Percentiles rank a stretch among this genome's conserved stretches.
Evolutionary conservation across 2,113 vertebrate genomes (phyloP).

Genomic region (Accipiter cooperii): DNA sequence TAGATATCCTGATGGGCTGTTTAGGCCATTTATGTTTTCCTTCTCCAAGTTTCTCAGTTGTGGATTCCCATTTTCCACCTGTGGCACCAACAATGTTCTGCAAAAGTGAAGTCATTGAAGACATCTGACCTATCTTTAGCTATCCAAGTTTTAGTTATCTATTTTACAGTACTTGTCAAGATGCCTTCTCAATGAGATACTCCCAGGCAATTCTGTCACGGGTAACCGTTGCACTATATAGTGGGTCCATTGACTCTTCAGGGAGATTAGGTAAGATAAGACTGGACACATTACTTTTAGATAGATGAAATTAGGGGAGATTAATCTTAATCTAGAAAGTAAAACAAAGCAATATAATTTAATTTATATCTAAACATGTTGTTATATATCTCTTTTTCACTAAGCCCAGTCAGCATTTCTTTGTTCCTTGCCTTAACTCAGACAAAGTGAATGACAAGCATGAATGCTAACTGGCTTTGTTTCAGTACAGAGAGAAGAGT

Average conservation of each 20-base stretch:
- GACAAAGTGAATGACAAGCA: not conserved
- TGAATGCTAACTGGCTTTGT: not conserved
- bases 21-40: not conserved
- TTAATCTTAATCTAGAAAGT: not conserved
- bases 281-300: not conserved
- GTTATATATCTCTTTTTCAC: not conserved
- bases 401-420: not conserved
- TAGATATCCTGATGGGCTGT: not conserved
- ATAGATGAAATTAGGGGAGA: not conserved
- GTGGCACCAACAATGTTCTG: not conserved
- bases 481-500: not conserved
- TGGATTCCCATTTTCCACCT: not conserved
- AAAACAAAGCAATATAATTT: not conserved
- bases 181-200: not conserved
- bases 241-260: not conserved
- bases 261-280: not conserved
- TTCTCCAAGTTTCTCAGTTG: not conserved
- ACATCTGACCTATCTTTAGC: not conserved
- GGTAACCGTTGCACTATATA: not conserved
- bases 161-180: not conserved
- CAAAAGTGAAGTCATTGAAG: not conserved
- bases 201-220: not conserved
- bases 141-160: not conserved
- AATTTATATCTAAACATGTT: not conserved
- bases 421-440: not conserved